phyloP scores from a whole-genome alignment of 2,113 vertebrate species.

The Microcebus griseorufus region DNA sequence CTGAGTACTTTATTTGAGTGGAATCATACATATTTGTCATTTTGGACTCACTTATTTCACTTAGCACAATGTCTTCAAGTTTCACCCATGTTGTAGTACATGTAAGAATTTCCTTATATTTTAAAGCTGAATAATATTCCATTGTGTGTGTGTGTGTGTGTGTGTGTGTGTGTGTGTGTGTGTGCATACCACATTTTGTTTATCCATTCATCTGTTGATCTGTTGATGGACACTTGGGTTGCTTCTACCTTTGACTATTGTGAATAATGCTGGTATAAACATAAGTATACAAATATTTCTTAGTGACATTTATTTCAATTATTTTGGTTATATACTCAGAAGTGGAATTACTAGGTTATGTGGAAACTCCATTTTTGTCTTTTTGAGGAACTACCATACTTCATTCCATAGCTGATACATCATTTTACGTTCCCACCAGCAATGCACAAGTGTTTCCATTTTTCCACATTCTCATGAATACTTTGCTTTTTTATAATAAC shows the following conservation, averaged over 20 bases:
- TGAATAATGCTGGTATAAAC: not conserved
- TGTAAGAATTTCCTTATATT: not conserved
- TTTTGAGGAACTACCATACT: not conserved
- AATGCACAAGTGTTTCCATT: not conserved
- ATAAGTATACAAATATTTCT: not conserved
- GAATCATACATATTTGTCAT: not conserved
- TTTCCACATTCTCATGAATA: not conserved
- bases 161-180: too few species aligned
- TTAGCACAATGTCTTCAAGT: not conserved
- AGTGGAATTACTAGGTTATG: not conserved
- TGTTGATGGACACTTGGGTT: not conserved
- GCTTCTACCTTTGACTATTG: not conserved
- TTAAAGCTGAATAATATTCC: not conserved
- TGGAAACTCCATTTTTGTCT: not conserved
- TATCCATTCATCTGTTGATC: not conserved
- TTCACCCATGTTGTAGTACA: not conserved
- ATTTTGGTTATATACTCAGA: not conserved
- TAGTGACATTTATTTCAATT: not conserved
- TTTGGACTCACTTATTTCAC: not conserved
- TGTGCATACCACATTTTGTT: not conserved
- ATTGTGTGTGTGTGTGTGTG: not conserved
- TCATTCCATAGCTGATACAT: not conserved
- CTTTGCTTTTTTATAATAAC: not conserved
- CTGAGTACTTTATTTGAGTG: not conserved
- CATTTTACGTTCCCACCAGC: not conserved